Conservation (phyloP, 2,797 vertebrate genomes). For the Dendrocincla tyrannina region DNA sequence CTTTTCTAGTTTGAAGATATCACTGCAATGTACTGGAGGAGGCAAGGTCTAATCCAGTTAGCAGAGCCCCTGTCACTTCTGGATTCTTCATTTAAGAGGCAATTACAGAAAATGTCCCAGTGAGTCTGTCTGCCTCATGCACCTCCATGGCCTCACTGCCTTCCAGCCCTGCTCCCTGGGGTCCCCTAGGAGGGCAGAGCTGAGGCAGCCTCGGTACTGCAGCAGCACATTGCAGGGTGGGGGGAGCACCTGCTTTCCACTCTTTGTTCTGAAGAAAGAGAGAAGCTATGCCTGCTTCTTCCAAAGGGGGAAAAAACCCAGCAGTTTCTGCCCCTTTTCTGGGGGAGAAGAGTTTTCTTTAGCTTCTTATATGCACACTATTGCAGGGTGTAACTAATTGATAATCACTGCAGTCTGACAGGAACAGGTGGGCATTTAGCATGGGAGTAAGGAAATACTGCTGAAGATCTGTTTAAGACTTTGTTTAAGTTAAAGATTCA, state of each 20-base stretch:
- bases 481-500: background rate
- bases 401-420: background rate
- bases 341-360: background rate
- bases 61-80: background rate
- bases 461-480: background rate
- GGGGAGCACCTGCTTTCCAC: background rate
- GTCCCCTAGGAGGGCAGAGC: background rate
- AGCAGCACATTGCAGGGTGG: background rate
- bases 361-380: background rate
- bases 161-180: background rate
- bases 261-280: background rate
- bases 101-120: background rate
- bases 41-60: background rate
- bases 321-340: rapidly evolving
- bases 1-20: background rate
- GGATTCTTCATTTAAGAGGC: background rate
- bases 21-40: background rate
- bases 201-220: rapidly evolving
- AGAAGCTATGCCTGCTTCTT: background rate
- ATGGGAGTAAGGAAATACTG: background rate
- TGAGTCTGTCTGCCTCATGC: background rate
- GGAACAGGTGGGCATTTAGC: background rate
- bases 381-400: background rate
- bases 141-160: background rate
- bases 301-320: no score